These are phyloP conservation scores for Drosophila buzzatii DNA, from an alignment of 2,888 invertebrate genomes.

Conservation along the genomic window DNA sequence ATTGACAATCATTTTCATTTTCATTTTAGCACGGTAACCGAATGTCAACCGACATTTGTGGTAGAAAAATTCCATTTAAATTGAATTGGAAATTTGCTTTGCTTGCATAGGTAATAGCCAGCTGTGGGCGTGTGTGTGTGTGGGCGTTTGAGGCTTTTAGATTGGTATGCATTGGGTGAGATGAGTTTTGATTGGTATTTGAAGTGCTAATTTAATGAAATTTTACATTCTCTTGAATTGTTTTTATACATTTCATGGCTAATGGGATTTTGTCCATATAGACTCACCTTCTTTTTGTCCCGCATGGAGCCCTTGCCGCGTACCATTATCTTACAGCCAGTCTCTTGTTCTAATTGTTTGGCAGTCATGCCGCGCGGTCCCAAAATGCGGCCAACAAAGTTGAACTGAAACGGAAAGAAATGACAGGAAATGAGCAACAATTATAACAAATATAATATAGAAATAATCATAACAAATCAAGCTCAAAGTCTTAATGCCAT, in stretches of 20 bases:
- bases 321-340: conserved; percentile 99
- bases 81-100: conserved; percentile 33
- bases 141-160: conserved; percentile 26
- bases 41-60: conserved; percentile 60
- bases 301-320: conserved; percentile 99
- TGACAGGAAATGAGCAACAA: conserved; percentile 68
- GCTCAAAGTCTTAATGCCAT: conserved; percentile 45
- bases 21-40: conserved; percentile 56
- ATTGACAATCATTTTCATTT: conserved; percentile 53
- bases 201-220: conserved; percentile 14
- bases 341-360: conserved; percentile 99
- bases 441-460: conserved; percentile 29
- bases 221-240: neutral
- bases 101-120: conserved; percentile 12
- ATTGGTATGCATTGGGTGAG: conserved; percentile 36
- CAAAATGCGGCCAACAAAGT: conserved; percentile 99
- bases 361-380: conserved; percentile 99
- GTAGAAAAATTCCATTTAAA: conserved; percentile 30
- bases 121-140: neutral
- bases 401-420: conserved; percentile 93
- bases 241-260: neutral
- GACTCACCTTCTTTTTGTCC: conserved; percentile 99
- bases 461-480: conserved; percentile 48
- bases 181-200: conserved; percentile 16
- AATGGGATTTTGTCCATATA: conserved; percentile 3